These are phyloP conservation scores for Phyllotis vaccarum DNA, from an alignment of 2,797 vertebrate genomes.

Conservation along the genomic window DNA sequence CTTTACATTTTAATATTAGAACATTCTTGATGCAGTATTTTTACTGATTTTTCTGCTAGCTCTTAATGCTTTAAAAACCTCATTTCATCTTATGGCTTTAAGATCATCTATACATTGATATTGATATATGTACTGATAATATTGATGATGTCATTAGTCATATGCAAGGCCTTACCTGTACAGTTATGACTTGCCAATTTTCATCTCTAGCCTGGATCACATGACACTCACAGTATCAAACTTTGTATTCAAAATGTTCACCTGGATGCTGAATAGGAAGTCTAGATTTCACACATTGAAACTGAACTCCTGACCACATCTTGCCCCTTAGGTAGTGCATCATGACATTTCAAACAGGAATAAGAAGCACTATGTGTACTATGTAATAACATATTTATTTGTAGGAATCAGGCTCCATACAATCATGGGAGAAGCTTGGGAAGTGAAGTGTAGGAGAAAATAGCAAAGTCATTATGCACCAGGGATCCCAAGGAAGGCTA, in stretches of 20 bases:
- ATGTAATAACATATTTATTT: constrained; percentile 20
- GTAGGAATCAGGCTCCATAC: neutral
- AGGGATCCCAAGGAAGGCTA: neutral
- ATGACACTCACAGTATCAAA: neutral
- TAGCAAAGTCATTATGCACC: neutral
- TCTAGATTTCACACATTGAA: constrained; percentile 40
- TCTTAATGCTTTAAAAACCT: neutral
- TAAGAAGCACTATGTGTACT: neutral
- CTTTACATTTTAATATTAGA: constrained; percentile 56
- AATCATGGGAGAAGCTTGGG: neutral
- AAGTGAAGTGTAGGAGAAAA: neutral
- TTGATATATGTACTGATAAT: neutral
- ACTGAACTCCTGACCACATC: constrained; percentile 14
- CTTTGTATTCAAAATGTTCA: constrained; percentile 44
- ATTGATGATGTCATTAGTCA: neutral
- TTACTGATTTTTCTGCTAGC: constrained; percentile 26
- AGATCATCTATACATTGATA: neutral
- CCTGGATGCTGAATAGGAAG: neutral
- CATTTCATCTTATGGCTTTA: neutral
- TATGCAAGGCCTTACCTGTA: neutral
- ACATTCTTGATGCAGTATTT: neutral
- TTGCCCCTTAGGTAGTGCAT: constrained; percentile 12
- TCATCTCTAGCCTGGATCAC: neutral
- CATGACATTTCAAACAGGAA: neutral
- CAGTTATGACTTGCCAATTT: neutral